phyloP scores from a whole-genome alignment of 2,888 invertebrate species.

The Habrosyne pyritoides region DNA sequence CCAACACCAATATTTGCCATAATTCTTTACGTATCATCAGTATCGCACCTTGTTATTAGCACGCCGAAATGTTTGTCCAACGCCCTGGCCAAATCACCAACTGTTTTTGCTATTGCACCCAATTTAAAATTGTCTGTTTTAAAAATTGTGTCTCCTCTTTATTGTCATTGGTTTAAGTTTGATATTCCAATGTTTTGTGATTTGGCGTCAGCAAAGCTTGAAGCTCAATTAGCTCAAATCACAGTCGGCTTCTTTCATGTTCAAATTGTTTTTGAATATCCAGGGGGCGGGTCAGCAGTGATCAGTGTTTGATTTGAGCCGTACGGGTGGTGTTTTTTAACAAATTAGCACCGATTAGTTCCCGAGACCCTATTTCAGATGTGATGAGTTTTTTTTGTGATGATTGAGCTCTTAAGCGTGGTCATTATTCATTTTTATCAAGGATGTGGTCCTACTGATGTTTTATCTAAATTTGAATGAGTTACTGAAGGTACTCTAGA shows the following conservation, averaged over 20 bases:
- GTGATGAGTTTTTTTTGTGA: constrained; percentile 47
- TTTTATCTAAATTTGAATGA: too few species aligned
- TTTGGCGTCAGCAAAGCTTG: neutral
- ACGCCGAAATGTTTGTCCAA: constrained; percentile 54
- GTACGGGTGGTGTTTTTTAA: constrained; percentile 53
- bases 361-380: constrained; percentile 22
- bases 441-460: constrained; percentile 45
- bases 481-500: too few species aligned
- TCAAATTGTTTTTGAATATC: constrained; percentile 21
- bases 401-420: constrained; percentile 38
- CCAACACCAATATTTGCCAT: constrained; percentile 63
- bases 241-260: constrained; percentile 47
- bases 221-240: constrained; percentile 28
- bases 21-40: constrained; percentile 45
- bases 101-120: constrained; percentile 22
- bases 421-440: constrained; percentile 33
- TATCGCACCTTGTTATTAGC: constrained; percentile 59
- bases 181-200: neutral
- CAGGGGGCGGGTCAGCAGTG: constrained; percentile 37
- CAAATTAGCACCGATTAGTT: constrained; percentile 65
- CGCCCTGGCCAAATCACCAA: constrained; percentile 26
- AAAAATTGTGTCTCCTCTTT: neutral
- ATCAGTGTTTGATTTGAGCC: constrained; percentile 54
- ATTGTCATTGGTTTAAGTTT: neutral
- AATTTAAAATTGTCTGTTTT: neutral